Evolutionary conservation across 2,797 vertebrate species (phyloP).

Genomic region (Anguilla pacifica): DNA sequence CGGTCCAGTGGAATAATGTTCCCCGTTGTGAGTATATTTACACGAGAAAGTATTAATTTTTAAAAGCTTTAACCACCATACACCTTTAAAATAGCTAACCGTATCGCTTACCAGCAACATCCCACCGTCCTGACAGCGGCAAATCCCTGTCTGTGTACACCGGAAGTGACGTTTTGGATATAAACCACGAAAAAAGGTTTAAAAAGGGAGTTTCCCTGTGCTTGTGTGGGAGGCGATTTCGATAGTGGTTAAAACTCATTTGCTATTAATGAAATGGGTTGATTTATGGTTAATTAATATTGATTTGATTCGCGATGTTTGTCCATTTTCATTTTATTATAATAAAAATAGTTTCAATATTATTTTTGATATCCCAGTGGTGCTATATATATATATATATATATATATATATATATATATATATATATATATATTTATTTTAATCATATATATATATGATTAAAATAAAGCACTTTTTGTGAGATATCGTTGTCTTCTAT

Average conservation of each 20-base stretch:
- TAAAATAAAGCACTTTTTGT: not conserved
- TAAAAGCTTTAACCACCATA: constrained; percentile 30
- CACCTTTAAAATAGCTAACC: constrained; percentile 51
- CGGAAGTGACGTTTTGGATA: constrained; percentile 47
- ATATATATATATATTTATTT: no score
- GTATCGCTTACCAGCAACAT: constrained; percentile 77
- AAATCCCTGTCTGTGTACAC: constrained; percentile 65
- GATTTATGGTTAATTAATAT: not conserved
- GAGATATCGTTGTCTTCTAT: not conserved
- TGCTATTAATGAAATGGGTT: not conserved
- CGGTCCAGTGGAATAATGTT: constrained; percentile 5
- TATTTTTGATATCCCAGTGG: not conserved
- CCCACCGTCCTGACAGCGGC: constrained; percentile 77
- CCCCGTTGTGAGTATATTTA: not conserved
- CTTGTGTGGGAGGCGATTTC: constrained; percentile 29
- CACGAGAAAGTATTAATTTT: constrained; percentile 5
- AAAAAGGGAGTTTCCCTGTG: constrained; percentile 37
- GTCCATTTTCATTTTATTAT: not conserved
- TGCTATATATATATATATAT: not conserved
- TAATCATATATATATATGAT: not conserved
- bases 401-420: no score
- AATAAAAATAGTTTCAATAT: not conserved
- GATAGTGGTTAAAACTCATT: not conserved
- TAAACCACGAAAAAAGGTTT: constrained; percentile 32
- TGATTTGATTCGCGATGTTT: not conserved